phyloP scores from a whole-genome alignment of 2,113 vertebrate genomes.

The Macquaria ambigua region DNA sequence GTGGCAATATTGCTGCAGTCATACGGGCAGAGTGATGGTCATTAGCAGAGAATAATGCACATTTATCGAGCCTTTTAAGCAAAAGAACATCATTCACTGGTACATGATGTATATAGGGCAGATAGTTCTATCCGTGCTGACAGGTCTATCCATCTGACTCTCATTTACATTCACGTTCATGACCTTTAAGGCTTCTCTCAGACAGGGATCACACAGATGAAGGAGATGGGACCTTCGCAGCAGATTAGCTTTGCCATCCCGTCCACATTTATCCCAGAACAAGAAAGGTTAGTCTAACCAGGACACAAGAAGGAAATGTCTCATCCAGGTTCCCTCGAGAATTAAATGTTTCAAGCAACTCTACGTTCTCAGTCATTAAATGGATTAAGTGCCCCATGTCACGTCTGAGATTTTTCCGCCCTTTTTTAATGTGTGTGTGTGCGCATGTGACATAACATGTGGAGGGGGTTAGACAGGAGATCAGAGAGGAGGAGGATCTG shows the following conservation, averaged over 20 bases:
- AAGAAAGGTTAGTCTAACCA: slow-evolving; percentile 41
- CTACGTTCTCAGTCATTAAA: background rate
- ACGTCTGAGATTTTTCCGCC: background rate
- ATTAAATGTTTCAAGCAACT: slow-evolving; percentile 12
- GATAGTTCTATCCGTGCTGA: background rate
- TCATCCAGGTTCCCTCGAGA: background rate
- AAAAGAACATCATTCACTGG: background rate
- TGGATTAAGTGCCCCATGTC: background rate
- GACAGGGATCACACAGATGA: slow-evolving; percentile 54
- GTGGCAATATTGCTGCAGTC: slow-evolving; percentile 13
- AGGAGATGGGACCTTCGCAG: slow-evolving; percentile 36
- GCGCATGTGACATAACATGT: slow-evolving; percentile 3
- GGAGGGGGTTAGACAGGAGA: slow-evolving; percentile 11
- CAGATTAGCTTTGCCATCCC: slow-evolving; percentile 8
- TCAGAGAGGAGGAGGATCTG: slow-evolving; percentile 15
- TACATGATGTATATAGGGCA: slow-evolving; percentile 1
- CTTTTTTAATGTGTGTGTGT: background rate
- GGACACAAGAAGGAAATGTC: background rate
- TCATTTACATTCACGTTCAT: slow-evolving; percentile 28
- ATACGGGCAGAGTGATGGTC: background rate
- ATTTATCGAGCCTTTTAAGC: background rate
- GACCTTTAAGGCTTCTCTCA: slow-evolving; percentile 42
- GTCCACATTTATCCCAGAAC: slow-evolving; percentile 34
- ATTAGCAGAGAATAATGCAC: slow-evolving; percentile 18
- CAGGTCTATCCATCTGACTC: slow-evolving; percentile 16